Percentiles rank a stretch among this genome's conserved stretches.
Conservation (phyloP, 2,888 invertebrate genomes). For the Tiliacea aurago region DNA sequence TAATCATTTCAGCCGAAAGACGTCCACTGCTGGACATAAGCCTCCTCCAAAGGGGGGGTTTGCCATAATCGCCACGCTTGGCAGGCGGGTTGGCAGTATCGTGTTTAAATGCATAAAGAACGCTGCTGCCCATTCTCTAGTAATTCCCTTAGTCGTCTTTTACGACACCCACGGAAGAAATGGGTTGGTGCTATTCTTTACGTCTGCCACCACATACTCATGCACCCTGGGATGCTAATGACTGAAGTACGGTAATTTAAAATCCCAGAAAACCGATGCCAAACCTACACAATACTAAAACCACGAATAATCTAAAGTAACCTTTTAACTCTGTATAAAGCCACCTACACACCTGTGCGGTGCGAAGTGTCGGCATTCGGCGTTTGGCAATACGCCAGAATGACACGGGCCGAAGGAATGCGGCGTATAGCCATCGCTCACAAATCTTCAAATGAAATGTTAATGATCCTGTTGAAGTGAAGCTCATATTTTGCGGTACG, state of each 20-base stretch:
- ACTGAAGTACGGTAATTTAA: not conserved
- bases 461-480: constrained; percentile 80
- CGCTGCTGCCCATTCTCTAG: no score
- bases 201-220: no score
- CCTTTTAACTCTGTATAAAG: constrained; percentile 63
- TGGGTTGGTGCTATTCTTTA: no score
- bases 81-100: no score
- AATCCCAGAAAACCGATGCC: not conserved
- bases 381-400: constrained; percentile 72
- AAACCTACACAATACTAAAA: constrained; percentile 17
- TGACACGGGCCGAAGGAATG: constrained; percentile 76
- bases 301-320: constrained; percentile 42
- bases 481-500: constrained; percentile 61
- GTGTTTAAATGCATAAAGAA: no score
- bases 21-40: no score
- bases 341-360: constrained; percentile 67
- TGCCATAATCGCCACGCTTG: no score
- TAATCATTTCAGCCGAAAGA: no score
- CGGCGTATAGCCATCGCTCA: constrained; percentile 74
- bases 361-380: constrained; percentile 60
- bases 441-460: constrained; percentile 78
- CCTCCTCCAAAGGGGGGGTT: no score
- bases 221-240: no score
- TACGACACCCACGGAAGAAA: no score
- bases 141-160: no score